Percentiles rank a stretch among this genome's conserved stretches.
Conservation (phyloP, 2,797 vertebrate genomes). For the Macropodus opercularis region DNA sequence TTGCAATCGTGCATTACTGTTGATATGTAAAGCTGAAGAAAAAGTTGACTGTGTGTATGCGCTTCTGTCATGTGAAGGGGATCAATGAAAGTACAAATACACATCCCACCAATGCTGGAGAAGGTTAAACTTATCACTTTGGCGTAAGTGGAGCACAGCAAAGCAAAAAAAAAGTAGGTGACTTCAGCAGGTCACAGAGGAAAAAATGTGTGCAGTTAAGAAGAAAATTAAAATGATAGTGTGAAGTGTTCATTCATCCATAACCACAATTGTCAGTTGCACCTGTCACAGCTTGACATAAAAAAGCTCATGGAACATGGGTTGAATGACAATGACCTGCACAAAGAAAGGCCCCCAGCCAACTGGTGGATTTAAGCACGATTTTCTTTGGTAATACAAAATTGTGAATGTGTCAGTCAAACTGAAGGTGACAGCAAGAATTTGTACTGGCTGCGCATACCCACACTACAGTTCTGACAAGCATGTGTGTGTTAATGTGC, state of each 20-base stretch:
- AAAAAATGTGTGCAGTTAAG: too few species aligned
- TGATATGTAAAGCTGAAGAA: conserved; percentile 5
- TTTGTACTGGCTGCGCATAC: conserved; percentile 79
- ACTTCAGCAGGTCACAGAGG: background rate
- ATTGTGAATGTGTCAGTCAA: conserved; percentile 68
- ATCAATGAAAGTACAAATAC: conserved; percentile 58
- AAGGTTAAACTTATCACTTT: conserved; percentile 68
- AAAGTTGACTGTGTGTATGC: background rate
- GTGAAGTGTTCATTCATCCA: background rate
- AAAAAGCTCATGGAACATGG: background rate
- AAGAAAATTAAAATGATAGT: background rate
- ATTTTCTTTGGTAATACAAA: too few species aligned
- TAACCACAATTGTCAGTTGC: background rate
- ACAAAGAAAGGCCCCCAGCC: too few species aligned
- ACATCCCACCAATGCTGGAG: conserved; percentile 61
- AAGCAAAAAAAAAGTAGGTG: background rate
- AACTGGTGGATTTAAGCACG: too few species aligned
- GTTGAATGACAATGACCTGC: background rate
- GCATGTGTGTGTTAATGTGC: conserved; percentile 21
- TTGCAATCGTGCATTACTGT: background rate
- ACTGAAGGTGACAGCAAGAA: conserved; percentile 70
- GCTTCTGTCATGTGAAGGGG: too few species aligned
- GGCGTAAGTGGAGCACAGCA: background rate
- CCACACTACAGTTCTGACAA: conserved; percentile 66
- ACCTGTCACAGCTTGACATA: background rate